Base-by-base conservation (phyloP, 2,113 vertebrate genomes). In the Cyanistes caeruleus region DNA sequence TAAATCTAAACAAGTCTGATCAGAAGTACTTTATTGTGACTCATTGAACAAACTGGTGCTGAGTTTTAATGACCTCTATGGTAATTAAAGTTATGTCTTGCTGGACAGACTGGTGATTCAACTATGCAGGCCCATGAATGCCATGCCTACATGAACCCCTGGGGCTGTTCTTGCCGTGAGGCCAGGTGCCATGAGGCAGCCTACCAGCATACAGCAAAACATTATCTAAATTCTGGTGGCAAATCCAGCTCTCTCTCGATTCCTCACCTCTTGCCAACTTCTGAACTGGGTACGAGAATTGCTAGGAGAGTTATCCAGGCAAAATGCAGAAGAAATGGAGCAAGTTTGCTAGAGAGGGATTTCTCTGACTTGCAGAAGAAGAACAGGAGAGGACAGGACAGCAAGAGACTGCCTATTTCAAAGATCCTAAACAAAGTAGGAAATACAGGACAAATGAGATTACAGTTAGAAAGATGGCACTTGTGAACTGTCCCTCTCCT, bases 41-140 rank as follows among this genome's bases (percentile, higher is more conserved):
- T 55, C 69, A 78, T 4, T 22, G 49, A 87, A 68, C 74, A 75
- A 87, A 68, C 56, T 25, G 35, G 35, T 43, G 49, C 14, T 55
- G 85, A 82, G 39, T 44, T 95, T 82, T 79, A 91, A 76, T 78
- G 63, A 56, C 27, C 31, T 67, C 79, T 59, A 2, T 49, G 62
- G 16, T 74, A 22, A 93, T 68, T 93, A 72, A 78, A 81, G 27
- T 63, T 39, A 25, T 6, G 7, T 56, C 56, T 22, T 78, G 46
- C 49, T 91, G 65, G 82, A 60, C 52, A 85, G 58, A 85, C 65
- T 46, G 46, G n/a, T 1, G 5, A 76, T 72, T 85, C 56, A 52
- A 7, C 22, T 52, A 17, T 0, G 0, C 7, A n/a, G 68, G 37
- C 67, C 27, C 77, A 55, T 0, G 10, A 58, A 70, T 41, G 9